Conservation (phyloP, 2,797 vertebrate species). For the Smutsia gigantea region DNA sequence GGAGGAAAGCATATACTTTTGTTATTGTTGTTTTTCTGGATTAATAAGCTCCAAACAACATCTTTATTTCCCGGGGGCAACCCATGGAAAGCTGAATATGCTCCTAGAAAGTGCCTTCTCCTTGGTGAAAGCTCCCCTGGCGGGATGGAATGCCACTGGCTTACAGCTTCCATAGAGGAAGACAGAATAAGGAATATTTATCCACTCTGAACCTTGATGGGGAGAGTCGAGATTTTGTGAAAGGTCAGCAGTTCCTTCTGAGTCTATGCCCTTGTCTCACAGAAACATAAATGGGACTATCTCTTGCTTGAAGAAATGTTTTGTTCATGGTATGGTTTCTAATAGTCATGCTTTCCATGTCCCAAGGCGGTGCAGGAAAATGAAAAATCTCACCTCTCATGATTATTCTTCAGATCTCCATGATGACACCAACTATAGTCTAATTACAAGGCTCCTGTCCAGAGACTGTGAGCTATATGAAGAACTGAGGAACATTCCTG, state of each 20-base stretch:
- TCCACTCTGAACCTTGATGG: background rate
- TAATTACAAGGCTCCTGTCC: slow-evolving; percentile 72
- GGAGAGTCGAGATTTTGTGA: background rate
- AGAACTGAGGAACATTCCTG: slow-evolving; percentile 13
- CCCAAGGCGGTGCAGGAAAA: slow-evolving; percentile 64
- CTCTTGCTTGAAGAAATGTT: slow-evolving; percentile 33
- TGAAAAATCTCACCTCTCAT: slow-evolving; percentile 76
- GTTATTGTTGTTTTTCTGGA: slow-evolving; percentile 59
- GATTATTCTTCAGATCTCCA: slow-evolving; percentile 68
- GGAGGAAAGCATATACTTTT: slow-evolving; percentile 46
- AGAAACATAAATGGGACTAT: background rate
- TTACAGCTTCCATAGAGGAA: background rate
- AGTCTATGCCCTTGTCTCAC: background rate
- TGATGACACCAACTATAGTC: slow-evolving; percentile 66
- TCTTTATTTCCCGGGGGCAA: slow-evolving; percentile 1
- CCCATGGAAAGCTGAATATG: background rate
- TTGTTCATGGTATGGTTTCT: background rate
- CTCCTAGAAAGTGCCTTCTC: background rate
- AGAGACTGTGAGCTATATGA: slow-evolving; percentile 46
- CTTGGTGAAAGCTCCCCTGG: background rate
- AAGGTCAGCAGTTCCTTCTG: background rate
- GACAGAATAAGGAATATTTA: background rate
- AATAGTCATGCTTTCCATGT: slow-evolving; percentile 1
- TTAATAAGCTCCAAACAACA: slow-evolving; percentile 72
- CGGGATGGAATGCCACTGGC: background rate